A percentile compares a stretch with the other conserved stretches of the same genome.
phyloP scores from a whole-genome alignment of 1,140 invertebrate species.

The Eupeodes corollae region DNA sequence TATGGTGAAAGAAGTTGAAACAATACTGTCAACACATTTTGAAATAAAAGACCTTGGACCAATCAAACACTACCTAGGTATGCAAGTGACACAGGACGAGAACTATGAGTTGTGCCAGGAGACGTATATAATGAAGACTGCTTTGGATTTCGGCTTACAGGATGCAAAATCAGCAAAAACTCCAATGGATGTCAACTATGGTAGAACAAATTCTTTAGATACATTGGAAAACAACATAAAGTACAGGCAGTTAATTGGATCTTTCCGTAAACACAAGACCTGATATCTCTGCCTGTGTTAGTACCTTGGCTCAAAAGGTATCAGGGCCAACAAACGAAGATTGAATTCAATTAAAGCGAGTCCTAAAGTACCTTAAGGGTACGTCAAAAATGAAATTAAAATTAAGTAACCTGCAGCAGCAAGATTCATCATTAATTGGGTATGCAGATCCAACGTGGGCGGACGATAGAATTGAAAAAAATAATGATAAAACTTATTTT shows the following conservation, averaged over 20 bases:
- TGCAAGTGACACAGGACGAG: conserved; percentile 10
- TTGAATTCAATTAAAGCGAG: conserved; percentile 28
- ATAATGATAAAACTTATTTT: too few relatives aligned
- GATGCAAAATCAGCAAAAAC: conserved; percentile 6
- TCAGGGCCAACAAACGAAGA: conserved; percentile 27
- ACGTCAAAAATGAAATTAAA: too few relatives aligned
- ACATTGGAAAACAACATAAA: not conserved
- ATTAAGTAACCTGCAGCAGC: too few relatives aligned
- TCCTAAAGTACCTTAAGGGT: conserved; percentile 36
- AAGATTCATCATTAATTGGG: too few relatives aligned
- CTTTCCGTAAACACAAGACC: conserved; percentile 10
- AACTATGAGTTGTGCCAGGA: conserved; percentile 4
- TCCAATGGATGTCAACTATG: conserved; percentile 10
- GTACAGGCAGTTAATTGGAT: conserved; percentile 8
- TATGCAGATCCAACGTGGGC: too few relatives aligned
- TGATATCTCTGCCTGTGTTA: conserved; percentile 14
- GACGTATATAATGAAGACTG: conserved; percentile 26
- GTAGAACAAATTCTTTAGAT: conserved; percentile 1
- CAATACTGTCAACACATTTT: conserved; percentile 7
- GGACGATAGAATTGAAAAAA: too few relatives aligned
- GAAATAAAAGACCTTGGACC: conserved; percentile 19
- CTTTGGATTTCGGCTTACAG: conserved; percentile 24
- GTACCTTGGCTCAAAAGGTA: conserved; percentile 29
- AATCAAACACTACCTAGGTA: conserved; percentile 19
- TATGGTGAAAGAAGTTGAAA: not conserved